Evolutionary conservation across 2,113 vertebrate species (phyloP).

Genomic region (Galbula dea): DNA sequence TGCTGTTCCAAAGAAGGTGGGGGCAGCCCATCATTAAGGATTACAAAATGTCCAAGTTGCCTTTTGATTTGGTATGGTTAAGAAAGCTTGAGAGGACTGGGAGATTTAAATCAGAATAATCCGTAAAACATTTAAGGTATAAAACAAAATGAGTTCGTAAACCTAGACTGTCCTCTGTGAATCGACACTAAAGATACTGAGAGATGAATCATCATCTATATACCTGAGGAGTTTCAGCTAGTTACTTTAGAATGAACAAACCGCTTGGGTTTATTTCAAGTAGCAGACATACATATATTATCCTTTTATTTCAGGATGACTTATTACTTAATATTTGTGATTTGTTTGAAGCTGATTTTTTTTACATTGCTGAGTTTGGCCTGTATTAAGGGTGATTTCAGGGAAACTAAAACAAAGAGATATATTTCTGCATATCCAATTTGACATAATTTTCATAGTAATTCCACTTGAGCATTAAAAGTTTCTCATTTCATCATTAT

Average conservation of each 20-base stretch:
- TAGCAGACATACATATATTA: background rate
- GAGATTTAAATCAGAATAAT: background rate
- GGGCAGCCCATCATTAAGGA: background rate
- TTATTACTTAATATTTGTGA: background rate
- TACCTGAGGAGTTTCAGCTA: background rate
- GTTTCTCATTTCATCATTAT: background rate
- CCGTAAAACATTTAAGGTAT: background rate
- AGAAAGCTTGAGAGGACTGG: background rate
- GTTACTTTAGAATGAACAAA: background rate
- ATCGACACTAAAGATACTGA: background rate
- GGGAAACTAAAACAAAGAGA: background rate
- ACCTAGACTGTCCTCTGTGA: background rate
- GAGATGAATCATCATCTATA: background rate
- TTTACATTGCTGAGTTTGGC: background rate
- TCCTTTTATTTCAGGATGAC: background rate
- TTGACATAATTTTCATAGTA: background rate
- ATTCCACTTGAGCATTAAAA: background rate
- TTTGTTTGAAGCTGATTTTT: background rate
- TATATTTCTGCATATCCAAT: background rate
- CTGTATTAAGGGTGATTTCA: background rate
- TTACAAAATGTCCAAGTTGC: background rate
- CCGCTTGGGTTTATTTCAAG: background rate
- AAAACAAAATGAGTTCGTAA: background rate
- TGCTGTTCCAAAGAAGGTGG: background rate
- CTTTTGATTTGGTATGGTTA: background rate